A percentile compares a stretch with the other conserved stretches of the same genome.
Evolutionary conservation across 92 coral and sea anemone species (phyloP).

Genomic region (Porites evermanni): DNA sequence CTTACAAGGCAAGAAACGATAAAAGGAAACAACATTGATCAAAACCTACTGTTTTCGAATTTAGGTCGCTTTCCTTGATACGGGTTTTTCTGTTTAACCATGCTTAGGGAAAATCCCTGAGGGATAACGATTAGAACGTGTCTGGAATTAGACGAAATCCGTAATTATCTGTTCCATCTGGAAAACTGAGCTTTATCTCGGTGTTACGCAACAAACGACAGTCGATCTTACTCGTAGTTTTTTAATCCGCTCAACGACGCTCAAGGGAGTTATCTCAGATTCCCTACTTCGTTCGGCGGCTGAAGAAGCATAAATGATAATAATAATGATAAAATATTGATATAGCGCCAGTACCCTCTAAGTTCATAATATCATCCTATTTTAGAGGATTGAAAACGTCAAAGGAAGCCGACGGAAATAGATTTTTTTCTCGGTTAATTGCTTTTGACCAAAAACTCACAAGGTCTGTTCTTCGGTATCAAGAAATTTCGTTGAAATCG

Average conservation of each 20-base stretch:
- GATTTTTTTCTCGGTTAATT: too few relatives aligned
- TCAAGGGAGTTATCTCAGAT: background rate
- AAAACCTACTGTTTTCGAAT: background rate
- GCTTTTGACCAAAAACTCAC: too few relatives aligned
- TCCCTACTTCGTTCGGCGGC: constrained; percentile 23
- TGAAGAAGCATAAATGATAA: background rate
- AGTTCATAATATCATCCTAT: too few relatives aligned
- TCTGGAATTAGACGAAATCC: constrained; percentile 10
- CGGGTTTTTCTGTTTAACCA: too few relatives aligned
- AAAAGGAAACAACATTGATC: background rate
- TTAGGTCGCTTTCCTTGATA: background rate
- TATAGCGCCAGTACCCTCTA: too few relatives aligned
- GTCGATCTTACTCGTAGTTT: constrained; percentile 17
- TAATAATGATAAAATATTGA: too few relatives aligned
- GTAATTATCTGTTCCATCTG: constrained; percentile 25
- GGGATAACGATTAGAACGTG: background rate
- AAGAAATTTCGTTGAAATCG: too few relatives aligned
- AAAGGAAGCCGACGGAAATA: too few relatives aligned
- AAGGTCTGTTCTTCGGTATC: too few relatives aligned
- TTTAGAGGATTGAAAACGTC: too few relatives aligned
- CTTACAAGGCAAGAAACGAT: background rate
- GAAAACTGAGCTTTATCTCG: constrained; percentile 26
- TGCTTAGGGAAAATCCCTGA: too few relatives aligned
- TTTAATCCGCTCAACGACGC: constrained; percentile 18
- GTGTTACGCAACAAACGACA: background rate